These are phyloP conservation scores for Coregonus sp. DNA, from an alignment of 2,797 vertebrate genomes.

Conservation along the genomic window DNA sequence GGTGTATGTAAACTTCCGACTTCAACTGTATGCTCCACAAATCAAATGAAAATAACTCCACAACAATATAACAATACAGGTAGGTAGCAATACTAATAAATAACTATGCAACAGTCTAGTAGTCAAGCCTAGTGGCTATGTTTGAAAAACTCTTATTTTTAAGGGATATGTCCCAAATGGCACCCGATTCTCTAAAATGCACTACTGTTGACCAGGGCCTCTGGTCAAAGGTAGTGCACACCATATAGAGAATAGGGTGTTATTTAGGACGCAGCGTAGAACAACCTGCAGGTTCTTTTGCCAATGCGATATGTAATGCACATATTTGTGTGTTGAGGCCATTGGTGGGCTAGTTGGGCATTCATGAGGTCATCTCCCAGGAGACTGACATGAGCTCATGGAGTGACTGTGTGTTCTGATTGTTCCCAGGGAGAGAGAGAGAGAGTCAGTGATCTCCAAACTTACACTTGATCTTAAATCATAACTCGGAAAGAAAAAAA, in stretches of 20 bases:
- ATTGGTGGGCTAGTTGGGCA: background rate
- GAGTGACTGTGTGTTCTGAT: background rate
- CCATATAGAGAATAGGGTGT: background rate
- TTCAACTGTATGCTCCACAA: too few species aligned
- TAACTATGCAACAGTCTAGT: too few species aligned
- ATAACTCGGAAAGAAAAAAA: background rate
- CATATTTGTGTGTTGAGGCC: conserved; percentile 2
- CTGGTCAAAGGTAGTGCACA: too few species aligned
- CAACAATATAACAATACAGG: too few species aligned
- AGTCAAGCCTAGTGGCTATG: too few species aligned
- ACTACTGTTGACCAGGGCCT: background rate
- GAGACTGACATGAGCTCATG: conserved; percentile 10
- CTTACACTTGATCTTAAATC: background rate
- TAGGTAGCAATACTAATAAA: too few species aligned
- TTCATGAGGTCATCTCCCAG: conserved; percentile 5
- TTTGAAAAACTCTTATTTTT: too few species aligned
- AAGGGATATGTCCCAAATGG: too few species aligned
- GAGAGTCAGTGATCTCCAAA: background rate
- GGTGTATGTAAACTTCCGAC: too few species aligned
- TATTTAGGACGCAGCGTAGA: background rate
- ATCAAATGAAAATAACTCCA: too few species aligned
- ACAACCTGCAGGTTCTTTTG: background rate
- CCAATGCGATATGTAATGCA: background rate
- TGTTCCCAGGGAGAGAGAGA: background rate
- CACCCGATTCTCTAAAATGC: background rate